phyloP scores from a whole-genome alignment of 2,888 invertebrate species.

The Horisme vitalbata region DNA sequence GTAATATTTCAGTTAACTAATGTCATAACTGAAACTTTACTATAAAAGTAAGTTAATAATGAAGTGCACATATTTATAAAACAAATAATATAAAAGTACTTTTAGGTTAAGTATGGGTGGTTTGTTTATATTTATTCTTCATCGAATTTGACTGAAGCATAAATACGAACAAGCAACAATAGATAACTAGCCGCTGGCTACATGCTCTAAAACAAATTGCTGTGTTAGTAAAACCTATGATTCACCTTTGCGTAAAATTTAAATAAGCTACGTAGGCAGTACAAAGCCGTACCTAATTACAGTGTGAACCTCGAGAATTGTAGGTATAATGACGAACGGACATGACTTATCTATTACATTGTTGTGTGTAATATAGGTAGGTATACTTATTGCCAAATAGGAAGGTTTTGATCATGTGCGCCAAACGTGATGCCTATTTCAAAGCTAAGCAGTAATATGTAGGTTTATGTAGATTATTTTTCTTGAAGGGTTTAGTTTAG shows the following conservation, averaged over 20 bases:
- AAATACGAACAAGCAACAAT: too few species aligned
- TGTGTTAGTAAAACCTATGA: conserved; percentile 42
- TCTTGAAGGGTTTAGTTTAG: too few species aligned
- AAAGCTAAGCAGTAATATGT: background rate
- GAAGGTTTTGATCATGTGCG: background rate
- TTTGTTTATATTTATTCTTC: too few species aligned
- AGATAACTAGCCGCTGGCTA: too few species aligned
- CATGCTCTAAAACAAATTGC: conserved; percentile 20
- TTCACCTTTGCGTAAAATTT: conserved; percentile 53
- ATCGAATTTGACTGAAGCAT: too few species aligned
- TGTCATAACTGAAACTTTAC: too few species aligned
- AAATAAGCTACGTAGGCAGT: conserved; percentile 25
- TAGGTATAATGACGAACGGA: conserved; percentile 25
- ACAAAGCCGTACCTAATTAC: conserved; percentile 45
- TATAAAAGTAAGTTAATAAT: too few species aligned
- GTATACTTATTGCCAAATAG: conserved; percentile 8
- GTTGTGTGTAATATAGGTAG: conserved; percentile 7
- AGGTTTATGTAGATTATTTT: too few species aligned
- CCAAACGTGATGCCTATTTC: conserved; percentile 3
- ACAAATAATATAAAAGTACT: too few species aligned
- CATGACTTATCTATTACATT: conserved; percentile 18
- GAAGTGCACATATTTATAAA: too few species aligned
- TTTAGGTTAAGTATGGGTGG: too few species aligned
- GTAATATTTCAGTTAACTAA: too few species aligned
- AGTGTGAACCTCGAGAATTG: conserved; percentile 37